phyloP scores from a whole-genome alignment of 64 coral and sea anemone species.

The Montipora efflorescens region DNA sequence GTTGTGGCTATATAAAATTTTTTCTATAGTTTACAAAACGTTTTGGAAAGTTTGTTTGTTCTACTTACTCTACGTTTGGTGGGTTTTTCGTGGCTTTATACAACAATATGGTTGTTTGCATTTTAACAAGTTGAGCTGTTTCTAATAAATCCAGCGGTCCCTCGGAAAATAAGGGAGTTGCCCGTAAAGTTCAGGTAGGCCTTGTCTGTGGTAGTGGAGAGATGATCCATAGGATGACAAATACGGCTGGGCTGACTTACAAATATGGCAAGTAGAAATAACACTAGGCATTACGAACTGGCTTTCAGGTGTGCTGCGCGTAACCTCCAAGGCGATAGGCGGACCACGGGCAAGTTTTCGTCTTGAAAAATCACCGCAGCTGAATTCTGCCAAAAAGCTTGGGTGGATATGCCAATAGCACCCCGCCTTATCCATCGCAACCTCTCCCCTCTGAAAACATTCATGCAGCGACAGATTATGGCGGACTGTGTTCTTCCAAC shows the following conservation, averaged over 20 bases:
- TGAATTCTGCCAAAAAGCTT: conserved; percentile 26
- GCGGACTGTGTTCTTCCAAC: conserved; percentile 81
- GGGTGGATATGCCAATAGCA: conserved; percentile 68
- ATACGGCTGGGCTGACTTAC: not conserved
- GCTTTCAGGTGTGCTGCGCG: not conserved
- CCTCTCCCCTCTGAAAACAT: conserved; percentile 62
- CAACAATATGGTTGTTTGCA: not conserved
- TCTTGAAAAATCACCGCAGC: conserved; percentile 34
- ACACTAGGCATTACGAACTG: not conserved
- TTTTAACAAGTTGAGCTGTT: not conserved
- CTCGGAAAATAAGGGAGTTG: conserved; percentile 30
- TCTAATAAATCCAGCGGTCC: not conserved
- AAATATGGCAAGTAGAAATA: not conserved
- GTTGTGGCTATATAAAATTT: no score
- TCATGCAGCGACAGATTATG: conserved; percentile 76
- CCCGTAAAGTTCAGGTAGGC: not conserved
- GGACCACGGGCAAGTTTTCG: not conserved
- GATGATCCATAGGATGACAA: not conserved
- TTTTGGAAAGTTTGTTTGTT: not conserved
- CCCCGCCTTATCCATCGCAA: conserved; percentile 28
- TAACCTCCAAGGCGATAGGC: not conserved
- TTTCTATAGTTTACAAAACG: no score
- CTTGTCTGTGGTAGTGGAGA: not conserved
- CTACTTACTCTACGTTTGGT: not conserved
- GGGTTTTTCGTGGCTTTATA: not conserved